Base-by-base conservation (phyloP, 2,888 invertebrate genomes). In the Aspidiotus rigidus region DNA sequence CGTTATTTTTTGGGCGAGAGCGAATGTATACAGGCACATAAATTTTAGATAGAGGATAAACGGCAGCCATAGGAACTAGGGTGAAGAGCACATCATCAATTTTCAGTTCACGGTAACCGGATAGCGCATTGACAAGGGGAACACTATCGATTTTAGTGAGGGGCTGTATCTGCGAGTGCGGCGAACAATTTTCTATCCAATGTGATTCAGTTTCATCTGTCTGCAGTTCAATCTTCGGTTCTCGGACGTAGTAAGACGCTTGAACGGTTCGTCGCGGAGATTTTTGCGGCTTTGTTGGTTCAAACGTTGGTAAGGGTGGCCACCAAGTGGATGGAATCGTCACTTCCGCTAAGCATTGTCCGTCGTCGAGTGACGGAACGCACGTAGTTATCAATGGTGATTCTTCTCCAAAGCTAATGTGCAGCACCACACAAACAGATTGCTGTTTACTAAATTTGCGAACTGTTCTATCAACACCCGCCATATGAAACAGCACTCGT, bases 311-410 rank as follows among this genome's bases (percentile, higher is more conserved):
- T 70, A 86, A 77, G 0, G 89, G 85, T 17, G 87, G 86, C 94
- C 95, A 96, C 95, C 95, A 96, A 67, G 86, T 85, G 10, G 91
- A 87, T 0, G 95, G 96, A 53, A 96, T 84, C 1, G 90, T 88
- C 70, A 93, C 81, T 77, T 91, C 89, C 0, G 93, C 93, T 67
- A 96, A 83, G 77, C 95, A 96, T 0, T 93, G 94, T 0, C 93
- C 92, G 77, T 94, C 93, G 76, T 92, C 90, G 11, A 91, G 90
- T 77, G 91, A 92, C 1, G 95, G 93, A 75, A 91, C 91, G 79
- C 95, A 96, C n/a, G 92, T 89, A 0, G 93, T 89, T 66, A 90
- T 89, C 72, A 94, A 80, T 64, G 83, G 72, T 39, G 60, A 57
- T 57, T 66, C 59, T 39, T 75, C 75, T 2, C 74, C 75, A 62